Conservation (phyloP, 1,140 invertebrate species). For the Rhopalosiphum maidis region DNA sequence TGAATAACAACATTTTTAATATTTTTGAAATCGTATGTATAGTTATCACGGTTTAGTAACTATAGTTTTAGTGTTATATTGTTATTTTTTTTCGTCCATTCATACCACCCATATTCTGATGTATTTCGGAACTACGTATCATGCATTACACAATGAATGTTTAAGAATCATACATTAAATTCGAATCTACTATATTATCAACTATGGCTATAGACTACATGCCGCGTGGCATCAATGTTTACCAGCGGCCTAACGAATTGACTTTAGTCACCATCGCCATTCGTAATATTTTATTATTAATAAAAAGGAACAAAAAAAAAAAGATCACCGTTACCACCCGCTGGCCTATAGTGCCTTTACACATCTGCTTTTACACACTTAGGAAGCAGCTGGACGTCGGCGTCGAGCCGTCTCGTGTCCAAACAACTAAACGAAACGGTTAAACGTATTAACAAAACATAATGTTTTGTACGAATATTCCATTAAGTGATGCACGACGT, state of each 20-base stretch:
- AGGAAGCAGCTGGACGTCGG: background rate
- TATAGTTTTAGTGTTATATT: too few species aligned
- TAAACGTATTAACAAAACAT: background rate
- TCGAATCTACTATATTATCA: too few species aligned
- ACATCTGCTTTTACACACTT: background rate
- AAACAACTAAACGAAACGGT: background rate
- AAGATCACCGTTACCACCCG: background rate
- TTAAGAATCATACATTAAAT: too few species aligned
- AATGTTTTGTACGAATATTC: background rate
- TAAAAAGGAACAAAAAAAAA: background rate
- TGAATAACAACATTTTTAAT: too few species aligned
- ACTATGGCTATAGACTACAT: too few species aligned
- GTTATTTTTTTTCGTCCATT: too few species aligned
- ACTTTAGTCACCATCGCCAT: background rate
- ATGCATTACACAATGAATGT: too few species aligned
- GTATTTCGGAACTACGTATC: too few species aligned
- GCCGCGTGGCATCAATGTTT: background rate
- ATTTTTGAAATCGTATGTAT: too few species aligned
- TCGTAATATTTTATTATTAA: background rate
- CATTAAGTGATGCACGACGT: background rate
- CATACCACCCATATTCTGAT: too few species aligned
- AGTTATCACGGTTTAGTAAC: too few species aligned
- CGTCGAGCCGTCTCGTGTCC: background rate
- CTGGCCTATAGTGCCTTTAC: background rate
- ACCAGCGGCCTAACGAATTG: background rate